phyloP scores from a whole-genome alignment of 2,113 vertebrate genomes.

The Rhagologus leucostigma region DNA sequence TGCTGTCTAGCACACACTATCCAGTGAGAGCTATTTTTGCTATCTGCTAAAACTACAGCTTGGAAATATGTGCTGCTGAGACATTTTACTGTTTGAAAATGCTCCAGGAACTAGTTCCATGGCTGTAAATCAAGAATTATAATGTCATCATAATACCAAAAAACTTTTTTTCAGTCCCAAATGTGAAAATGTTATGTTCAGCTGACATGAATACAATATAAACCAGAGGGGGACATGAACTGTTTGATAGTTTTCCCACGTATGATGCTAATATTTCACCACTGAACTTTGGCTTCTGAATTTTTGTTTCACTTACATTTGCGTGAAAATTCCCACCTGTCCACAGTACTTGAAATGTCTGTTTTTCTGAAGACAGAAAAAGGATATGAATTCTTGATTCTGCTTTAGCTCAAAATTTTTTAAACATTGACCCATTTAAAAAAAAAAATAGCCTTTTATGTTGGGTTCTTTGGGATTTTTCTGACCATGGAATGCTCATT shows the following conservation, averaged over 20 bases:
- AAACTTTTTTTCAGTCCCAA: neutral
- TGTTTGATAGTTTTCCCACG: neutral
- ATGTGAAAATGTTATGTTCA: neutral
- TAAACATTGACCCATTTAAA: neutral
- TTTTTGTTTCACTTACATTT: neutral
- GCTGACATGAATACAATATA: neutral
- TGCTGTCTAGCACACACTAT: neutral
- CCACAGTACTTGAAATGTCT: neutral
- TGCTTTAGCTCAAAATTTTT: neutral
- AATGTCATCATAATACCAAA: neutral
- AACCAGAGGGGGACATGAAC: neutral
- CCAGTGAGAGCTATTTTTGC: neutral
- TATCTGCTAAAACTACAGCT: neutral
- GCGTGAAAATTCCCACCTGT: neutral
- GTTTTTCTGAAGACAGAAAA: neutral
- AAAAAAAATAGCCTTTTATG: neutral
- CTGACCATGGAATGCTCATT: neutral
- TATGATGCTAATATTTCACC: neutral
- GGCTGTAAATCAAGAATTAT: constrained; percentile 8
- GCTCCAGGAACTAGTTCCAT: neutral
- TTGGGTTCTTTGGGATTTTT: neutral
- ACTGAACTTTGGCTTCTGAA: neutral
- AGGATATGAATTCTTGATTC: neutral
- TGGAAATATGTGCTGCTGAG: neutral
- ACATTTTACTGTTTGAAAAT: constrained; percentile 15